These are phyloP conservation scores for Ifrita kowaldi DNA, from an alignment of 2,113 vertebrate species.

Conservation along the genomic window DNA sequence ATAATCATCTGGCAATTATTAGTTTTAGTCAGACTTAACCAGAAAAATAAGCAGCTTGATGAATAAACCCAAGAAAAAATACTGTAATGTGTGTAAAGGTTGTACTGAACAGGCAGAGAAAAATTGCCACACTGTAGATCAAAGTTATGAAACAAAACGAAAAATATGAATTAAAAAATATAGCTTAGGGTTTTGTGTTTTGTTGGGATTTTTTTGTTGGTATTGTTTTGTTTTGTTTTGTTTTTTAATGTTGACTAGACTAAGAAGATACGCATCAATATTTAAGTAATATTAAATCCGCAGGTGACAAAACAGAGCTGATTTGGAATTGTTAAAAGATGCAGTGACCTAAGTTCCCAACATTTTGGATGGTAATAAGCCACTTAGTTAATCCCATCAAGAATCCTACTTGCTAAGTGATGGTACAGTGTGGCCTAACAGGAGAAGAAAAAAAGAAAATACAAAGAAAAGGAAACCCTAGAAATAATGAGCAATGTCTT, in stretches of 20 bases:
- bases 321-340: background rate
- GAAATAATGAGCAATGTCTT: background rate
- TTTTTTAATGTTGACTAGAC: background rate
- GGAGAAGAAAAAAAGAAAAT: background rate
- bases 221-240: background rate
- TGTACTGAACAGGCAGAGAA: background rate
- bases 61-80: background rate
- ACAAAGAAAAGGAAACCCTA: background rate
- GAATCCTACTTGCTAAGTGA: background rate
- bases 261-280: background rate
- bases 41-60: background rate
- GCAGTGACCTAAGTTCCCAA: background rate
- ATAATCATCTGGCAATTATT: background rate
- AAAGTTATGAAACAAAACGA: background rate
- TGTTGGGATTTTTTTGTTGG: background rate
- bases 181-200: background rate
- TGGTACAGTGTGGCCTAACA: background rate
- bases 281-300: background rate
- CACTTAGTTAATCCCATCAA: background rate
- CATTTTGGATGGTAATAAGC: background rate
- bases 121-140: background rate
- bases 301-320: background rate
- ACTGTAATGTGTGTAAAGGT: background rate
- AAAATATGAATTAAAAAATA: background rate
- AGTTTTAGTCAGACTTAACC: background rate